A percentile compares a stretch with the other conserved stretches of the same genome.
These are phyloP conservation scores for Anas georgica DNA, from an alignment of 2,797 vertebrate species.

Conservation along the genomic window DNA sequence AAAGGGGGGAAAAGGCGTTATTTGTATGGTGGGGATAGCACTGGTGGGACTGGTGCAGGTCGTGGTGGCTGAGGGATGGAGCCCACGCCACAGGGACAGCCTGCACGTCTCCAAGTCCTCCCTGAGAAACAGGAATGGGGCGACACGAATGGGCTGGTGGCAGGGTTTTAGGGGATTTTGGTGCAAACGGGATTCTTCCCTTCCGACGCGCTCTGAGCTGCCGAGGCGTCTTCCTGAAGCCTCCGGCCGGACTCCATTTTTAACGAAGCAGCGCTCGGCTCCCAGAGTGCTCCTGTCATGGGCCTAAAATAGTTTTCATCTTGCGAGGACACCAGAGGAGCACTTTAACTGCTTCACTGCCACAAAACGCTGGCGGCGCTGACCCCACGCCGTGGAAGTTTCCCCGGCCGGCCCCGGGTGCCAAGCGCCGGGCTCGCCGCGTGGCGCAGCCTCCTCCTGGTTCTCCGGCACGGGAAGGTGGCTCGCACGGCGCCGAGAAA, in stretches of 20 bases:
- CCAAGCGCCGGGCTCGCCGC: not conserved
- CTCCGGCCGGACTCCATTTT: slow-evolving; percentile 6
- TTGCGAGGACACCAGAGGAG: not conserved
- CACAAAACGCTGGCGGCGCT: rapidly evolving
- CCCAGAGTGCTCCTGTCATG: slow-evolving; percentile 7
- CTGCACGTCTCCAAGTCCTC: not conserved
- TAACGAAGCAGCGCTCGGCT: not conserved
- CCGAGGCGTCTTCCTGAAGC: not conserved
- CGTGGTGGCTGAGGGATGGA: rapidly evolving
- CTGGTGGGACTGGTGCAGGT: rapidly evolving
- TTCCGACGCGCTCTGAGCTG: not conserved
- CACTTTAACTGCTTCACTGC: not conserved
- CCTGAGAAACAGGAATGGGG: rapidly evolving
- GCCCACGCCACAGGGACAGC: not conserved
- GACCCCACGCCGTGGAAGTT: not conserved
- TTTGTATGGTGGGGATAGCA: not conserved
- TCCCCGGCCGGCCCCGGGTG: not conserved
- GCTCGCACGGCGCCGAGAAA: rapidly evolving
- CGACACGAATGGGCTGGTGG: rapidly evolving
- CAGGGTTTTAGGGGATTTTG: not conserved
- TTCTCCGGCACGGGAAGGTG: not conserved
- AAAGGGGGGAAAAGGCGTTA: not conserved
- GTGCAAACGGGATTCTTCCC: not conserved
- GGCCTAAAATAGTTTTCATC: slow-evolving; percentile 34
- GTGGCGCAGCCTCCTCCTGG: rapidly evolving